Evolutionary conservation across 2,797 vertebrate species (phyloP).

Genomic region (Lacerta viridis): DNA sequence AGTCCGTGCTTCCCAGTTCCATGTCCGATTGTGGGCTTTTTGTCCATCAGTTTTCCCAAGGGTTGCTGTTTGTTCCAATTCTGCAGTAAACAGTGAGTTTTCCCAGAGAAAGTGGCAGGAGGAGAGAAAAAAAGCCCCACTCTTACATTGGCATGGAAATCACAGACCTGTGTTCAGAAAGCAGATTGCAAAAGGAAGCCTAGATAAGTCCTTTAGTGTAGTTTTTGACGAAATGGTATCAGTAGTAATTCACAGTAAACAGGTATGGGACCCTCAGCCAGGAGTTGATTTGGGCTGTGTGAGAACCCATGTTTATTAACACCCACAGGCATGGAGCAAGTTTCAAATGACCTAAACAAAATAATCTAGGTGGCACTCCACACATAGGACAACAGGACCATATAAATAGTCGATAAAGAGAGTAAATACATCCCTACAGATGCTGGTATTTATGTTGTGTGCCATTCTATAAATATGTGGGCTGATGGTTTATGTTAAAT

Average conservation of each 20-base stretch:
- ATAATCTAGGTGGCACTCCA: background rate
- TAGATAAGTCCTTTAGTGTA: background rate
- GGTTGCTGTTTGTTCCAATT: too few relatives aligned
- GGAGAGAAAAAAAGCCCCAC: too few relatives aligned
- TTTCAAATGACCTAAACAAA: slow-evolving; percentile 32
- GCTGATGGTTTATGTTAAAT: slow-evolving; percentile 15
- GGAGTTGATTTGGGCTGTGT: background rate
- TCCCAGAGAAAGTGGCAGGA: background rate
- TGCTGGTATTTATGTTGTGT: background rate
- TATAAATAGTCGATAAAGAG: slow-evolving; percentile 20
- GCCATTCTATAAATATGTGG: slow-evolving; percentile 16
- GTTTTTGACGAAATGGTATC: background rate
- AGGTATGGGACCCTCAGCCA: background rate
- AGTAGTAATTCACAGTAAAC: background rate
- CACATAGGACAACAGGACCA: background rate
- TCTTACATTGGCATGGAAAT: too few relatives aligned
- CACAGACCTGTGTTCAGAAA: too few relatives aligned
- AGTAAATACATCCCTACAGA: slow-evolving; percentile 47
- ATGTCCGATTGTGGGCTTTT: too few relatives aligned
- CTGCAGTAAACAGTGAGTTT: too few relatives aligned
- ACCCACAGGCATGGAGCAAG: background rate
- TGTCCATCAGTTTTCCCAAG: too few relatives aligned
- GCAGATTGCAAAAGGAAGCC: too few relatives aligned
- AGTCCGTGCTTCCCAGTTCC: too few relatives aligned
- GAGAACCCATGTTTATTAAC: background rate